phyloP scores from a whole-genome alignment of 2,113 vertebrate genomes.

The Pedionomus torquatus region DNA sequence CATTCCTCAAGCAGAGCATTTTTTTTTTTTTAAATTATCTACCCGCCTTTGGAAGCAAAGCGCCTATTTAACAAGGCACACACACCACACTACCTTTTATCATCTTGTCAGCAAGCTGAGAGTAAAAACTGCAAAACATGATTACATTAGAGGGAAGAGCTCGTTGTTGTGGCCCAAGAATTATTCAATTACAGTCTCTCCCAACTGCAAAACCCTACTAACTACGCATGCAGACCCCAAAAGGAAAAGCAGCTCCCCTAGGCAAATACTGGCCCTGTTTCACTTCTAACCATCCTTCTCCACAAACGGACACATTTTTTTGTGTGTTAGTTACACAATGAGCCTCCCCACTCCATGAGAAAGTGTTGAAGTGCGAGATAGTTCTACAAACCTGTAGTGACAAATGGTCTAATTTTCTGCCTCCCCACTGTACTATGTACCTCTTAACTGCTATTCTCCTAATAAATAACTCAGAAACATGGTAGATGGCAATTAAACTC shows the following conservation, averaged over 20 bases:
- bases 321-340: neutral
- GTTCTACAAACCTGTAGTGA: neutral
- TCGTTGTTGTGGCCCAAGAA: neutral
- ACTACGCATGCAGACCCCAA: neutral
- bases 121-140: neutral
- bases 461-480: neutral
- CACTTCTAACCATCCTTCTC: neutral
- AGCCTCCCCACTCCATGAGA: neutral
- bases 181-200: neutral
- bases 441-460: neutral
- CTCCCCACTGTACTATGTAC: neutral
- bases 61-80: neutral
- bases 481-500: neutral
- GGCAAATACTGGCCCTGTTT: neutral
- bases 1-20: neutral
- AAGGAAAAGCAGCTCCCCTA: neutral
- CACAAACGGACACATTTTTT: neutral
- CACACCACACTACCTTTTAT: neutral
- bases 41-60: neutral
- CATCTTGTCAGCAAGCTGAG: slow-evolving; percentile 33
- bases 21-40: neutral
- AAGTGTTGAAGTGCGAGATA: neutral
- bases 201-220: neutral
- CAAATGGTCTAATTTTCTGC: neutral
- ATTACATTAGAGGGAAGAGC: neutral